These are phyloP conservation scores for Actenoides lindsayi DNA, from an alignment of 2,113 vertebrate species.

Conservation along the genomic window DNA sequence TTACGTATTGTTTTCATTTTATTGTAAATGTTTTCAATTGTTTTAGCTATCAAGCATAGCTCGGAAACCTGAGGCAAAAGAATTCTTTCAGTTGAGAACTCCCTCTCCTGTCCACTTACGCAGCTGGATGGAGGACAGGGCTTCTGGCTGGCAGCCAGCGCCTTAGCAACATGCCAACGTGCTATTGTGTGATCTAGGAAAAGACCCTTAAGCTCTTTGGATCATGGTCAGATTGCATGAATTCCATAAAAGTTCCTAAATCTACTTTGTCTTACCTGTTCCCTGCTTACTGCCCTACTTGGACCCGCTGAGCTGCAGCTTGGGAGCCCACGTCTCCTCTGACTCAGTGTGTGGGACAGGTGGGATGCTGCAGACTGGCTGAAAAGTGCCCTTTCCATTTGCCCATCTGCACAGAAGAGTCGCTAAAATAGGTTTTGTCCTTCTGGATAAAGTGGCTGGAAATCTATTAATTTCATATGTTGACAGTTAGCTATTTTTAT, in stretches of 20 bases:
- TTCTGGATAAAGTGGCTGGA: neutral
- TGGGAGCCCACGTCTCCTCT: neutral
- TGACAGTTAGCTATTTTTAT: neutral
- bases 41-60: neutral
- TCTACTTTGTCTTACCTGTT: neutral
- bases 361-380: neutral
- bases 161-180: neutral
- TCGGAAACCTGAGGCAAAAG: neutral
- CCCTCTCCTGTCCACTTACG: neutral
- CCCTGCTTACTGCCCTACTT: neutral
- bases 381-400: neutral
- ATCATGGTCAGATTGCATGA: neutral
- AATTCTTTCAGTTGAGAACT: neutral
- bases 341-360: neutral
- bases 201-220: constrained; percentile 61
- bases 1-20: constrained; percentile 48
- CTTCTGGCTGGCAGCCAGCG: neutral
- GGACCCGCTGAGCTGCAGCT: neutral
- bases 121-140: neutral
- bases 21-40: constrained; percentile 31
- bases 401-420: neutral
- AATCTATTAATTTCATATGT: neutral
- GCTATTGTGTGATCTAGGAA: constrained; percentile 32
- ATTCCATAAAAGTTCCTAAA: neutral
- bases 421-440: neutral